Evolutionary conservation across 2,113 vertebrate species (phyloP).

Genomic region (Myotis yumanensis): DNA sequence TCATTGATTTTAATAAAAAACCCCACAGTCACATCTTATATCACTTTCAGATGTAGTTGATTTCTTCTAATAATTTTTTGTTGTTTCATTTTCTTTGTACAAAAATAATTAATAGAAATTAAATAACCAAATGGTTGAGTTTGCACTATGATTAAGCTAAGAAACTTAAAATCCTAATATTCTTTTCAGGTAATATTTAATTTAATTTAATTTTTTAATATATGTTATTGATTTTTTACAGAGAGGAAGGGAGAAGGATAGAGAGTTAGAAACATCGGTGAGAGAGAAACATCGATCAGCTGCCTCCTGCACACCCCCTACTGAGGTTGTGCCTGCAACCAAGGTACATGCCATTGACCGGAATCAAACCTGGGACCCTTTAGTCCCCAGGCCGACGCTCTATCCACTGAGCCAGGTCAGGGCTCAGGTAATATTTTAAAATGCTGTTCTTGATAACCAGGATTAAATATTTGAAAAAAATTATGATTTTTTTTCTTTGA

Average conservation of each 20-base stretch:
- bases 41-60: conserved; percentile 71
- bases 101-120: conserved; percentile 56
- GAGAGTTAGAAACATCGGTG: no score
- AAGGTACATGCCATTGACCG: no score
- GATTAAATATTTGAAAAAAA: neutral
- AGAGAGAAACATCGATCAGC: no score
- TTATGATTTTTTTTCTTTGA: neutral
- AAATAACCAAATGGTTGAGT: neutral
- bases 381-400: no score
- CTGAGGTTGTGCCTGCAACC: no score
- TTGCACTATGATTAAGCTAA: neutral
- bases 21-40: conserved; percentile 66
- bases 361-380: no score
- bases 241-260: no score
- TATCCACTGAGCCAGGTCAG: no score
- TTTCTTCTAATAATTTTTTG: conserved; percentile 67
- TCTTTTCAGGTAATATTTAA: neutral
- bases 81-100: conserved; percentile 64
- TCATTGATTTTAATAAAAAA: conserved; percentile 76
- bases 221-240: no score
- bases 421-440: neutral
- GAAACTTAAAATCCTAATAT: conserved; percentile 1
- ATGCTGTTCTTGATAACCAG: neutral
- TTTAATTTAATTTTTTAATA: no score
- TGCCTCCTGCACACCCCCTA: no score